Evolutionary conservation across 2,113 vertebrate genomes (phyloP).

Genomic region (Myotis lucifugus): DNA sequence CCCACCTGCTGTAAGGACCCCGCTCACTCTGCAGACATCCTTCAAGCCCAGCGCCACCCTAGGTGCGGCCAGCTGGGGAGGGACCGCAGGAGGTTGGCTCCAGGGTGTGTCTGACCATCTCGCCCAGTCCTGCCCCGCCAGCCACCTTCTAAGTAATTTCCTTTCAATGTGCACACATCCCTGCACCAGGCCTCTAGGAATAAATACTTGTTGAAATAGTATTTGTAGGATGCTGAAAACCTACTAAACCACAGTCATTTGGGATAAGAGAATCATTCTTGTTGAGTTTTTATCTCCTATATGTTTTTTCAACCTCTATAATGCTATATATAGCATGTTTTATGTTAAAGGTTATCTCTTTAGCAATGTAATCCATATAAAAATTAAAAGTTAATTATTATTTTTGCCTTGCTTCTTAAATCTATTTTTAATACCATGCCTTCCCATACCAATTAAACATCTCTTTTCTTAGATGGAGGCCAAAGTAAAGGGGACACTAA

Average conservation of each 20-base stretch:
- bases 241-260: background rate
- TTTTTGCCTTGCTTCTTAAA: slow-evolving; percentile 50
- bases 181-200: too few species aligned
- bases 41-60: too few species aligned
- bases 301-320: background rate
- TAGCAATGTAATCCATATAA: background rate
- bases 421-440: slow-evolving; percentile 27
- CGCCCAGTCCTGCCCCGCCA: too few species aligned
- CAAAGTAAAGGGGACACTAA: slow-evolving; percentile 97
- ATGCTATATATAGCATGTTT: background rate
- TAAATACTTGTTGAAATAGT: background rate
- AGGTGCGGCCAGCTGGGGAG: too few species aligned
- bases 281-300: background rate
- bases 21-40: too few species aligned
- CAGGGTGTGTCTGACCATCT: too few species aligned
- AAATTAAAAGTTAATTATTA: slow-evolving; percentile 12
- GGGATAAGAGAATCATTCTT: background rate
- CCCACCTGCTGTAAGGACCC: too few species aligned
- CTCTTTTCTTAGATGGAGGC: slow-evolving; percentile 92
- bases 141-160: too few species aligned
- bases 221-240: background rate
- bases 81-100: too few species aligned
- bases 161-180: too few species aligned
- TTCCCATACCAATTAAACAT: slow-evolving; percentile 62
- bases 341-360: background rate